Conservation (phyloP, 2,113 vertebrate genomes). For the Rhinogobius similis region DNA sequence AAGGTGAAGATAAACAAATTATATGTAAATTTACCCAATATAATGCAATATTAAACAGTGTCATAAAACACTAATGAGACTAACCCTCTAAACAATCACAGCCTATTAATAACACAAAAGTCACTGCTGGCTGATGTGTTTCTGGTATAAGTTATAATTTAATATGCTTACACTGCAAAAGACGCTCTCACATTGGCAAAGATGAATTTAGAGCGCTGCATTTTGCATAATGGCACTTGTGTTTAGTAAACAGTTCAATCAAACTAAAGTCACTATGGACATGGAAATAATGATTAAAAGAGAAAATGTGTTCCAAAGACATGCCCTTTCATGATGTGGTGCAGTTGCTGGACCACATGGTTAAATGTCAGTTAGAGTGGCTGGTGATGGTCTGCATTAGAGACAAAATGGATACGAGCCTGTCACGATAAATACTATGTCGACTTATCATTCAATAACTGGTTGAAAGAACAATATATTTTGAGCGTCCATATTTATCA, state of each 20-base stretch:
- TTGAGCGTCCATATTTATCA: too few relatives aligned
- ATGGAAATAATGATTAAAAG: constrained; percentile 30
- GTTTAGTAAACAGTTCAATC: constrained; percentile 54
- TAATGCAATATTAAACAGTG: constrained; percentile 19
- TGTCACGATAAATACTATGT: too few relatives aligned
- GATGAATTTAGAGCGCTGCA: constrained; percentile 47
- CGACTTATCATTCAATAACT: too few relatives aligned
- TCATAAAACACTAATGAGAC: constrained; percentile 32
- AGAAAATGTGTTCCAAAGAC: constrained; percentile 12
- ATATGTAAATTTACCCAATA: constrained; percentile 21
- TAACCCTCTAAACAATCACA: constrained; percentile 1
- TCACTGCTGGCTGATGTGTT: constrained; percentile 4
- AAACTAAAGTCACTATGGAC: constrained; percentile 45
- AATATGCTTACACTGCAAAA: constrained; percentile 43
- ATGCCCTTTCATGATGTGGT: constrained; percentile 8
- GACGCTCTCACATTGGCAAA: constrained; percentile 21
- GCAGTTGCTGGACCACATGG: background rate
- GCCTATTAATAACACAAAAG: constrained; percentile 25
- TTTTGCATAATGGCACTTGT: constrained; percentile 57
- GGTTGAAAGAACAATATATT: too few relatives aligned
- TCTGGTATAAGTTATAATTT: constrained; percentile 43
- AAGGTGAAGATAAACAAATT: background rate
- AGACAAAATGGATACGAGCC: background rate
- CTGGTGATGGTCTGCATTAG: constrained; percentile 13
- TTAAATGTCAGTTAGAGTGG: constrained; percentile 12